phyloP scores from a whole-genome alignment of 1,140 invertebrate genomes.

The Lepidostoma basale region DNA sequence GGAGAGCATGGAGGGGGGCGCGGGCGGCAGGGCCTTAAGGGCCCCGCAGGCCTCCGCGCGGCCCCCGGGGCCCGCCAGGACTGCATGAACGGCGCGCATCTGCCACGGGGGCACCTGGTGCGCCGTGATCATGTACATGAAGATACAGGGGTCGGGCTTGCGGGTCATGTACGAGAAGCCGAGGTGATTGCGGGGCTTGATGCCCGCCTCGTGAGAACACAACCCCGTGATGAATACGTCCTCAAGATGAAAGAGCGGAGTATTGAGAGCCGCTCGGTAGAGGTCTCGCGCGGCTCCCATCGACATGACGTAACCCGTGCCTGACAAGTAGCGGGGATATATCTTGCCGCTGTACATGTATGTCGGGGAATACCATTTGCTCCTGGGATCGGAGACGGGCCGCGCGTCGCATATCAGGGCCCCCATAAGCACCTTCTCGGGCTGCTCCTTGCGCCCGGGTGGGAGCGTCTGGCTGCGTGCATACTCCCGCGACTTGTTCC shows the following conservation, averaged over 20 bases:
- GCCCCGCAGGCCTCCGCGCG: conserved; percentile 10
- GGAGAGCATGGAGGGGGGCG: not conserved
- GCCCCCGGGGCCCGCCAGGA: not conserved
- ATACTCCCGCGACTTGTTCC: conserved; percentile 50
- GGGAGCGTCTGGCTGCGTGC: not conserved
- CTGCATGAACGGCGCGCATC: conserved; percentile 21
- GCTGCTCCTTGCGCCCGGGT: not conserved
- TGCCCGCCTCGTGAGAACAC: conserved; percentile 58
- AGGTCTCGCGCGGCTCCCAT: conserved; percentile 69
- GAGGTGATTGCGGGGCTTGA: conserved; percentile 63
- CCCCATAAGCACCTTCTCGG: conserved; percentile 67
- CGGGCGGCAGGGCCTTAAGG: not conserved
- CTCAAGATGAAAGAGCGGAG: conserved; percentile 78
- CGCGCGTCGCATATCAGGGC: conserved; percentile 75
- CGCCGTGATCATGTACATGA: conserved; percentile 31
- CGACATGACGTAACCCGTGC: conserved; percentile 84
- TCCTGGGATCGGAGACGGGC: conserved; percentile 72
- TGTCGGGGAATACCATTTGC: conserved; percentile 83
- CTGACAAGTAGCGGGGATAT: conserved; percentile 86
- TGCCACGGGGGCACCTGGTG: conserved; percentile 35
- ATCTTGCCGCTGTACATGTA: conserved; percentile 76
- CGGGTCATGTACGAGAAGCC: conserved; percentile 66
- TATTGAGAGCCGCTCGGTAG: conserved; percentile 71
- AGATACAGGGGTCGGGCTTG: conserved; percentile 56
- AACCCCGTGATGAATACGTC: conserved; percentile 82